phyloP scores from a whole-genome alignment of 2,888 invertebrate species.

The Noctua fimbriata region DNA sequence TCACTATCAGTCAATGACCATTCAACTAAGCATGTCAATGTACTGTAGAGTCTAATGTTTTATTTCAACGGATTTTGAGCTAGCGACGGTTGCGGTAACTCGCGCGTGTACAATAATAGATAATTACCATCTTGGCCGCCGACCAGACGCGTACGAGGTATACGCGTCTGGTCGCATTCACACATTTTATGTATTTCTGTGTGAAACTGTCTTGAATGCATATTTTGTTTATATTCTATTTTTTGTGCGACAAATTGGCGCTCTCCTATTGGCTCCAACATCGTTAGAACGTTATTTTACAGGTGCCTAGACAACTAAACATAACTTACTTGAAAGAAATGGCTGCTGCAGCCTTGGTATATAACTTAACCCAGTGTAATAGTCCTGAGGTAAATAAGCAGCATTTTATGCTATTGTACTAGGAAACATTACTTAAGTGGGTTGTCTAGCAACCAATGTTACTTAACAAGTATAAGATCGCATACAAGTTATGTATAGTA shows the following conservation, averaged over 20 bases:
- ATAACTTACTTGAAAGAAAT: conserved; percentile 3
- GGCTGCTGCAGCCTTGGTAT: not conserved
- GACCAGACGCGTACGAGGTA: conserved; percentile 48
- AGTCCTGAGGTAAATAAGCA: not conserved
- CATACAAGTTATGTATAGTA: not conserved
- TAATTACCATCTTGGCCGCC: conserved; percentile 59
- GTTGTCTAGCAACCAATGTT: not conserved
- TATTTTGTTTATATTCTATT: conserved; percentile 39
- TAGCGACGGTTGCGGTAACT: conserved; percentile 21
- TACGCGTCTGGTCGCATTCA: conserved; percentile 21
- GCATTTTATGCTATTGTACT: not conserved
- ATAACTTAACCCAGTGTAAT: not conserved
- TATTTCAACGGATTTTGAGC: conserved; percentile 41
- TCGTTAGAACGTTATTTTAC: not conserved
- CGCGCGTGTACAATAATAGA: conserved; percentile 49
- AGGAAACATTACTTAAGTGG: not conserved
- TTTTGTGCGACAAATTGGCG: conserved; percentile 9
- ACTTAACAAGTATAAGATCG: not conserved
- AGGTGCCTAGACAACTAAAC: not conserved
- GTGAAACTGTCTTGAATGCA: conserved; percentile 23
- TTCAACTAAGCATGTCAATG: conserved; percentile 49
- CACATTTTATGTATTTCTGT: conserved; percentile 41
- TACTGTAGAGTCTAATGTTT: conserved; percentile 44
- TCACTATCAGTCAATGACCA: conserved; percentile 61
- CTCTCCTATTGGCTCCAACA: not conserved